Base-by-base conservation (phyloP, 2,888 invertebrate species). In the Mayetiola destructor region DNA sequence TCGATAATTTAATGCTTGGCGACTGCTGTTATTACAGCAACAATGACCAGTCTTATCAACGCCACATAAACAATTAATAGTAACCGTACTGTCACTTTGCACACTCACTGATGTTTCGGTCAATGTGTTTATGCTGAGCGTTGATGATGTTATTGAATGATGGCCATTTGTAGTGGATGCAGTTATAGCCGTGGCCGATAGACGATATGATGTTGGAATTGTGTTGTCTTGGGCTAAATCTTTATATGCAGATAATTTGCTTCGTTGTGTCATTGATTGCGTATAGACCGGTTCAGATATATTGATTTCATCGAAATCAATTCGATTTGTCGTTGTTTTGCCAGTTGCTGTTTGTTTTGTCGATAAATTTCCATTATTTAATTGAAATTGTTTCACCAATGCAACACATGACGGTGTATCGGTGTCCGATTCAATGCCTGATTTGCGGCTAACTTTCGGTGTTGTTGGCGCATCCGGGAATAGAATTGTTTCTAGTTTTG, bases 381-480 rank as follows among this genome's bases (percentile, higher is more conserved):
- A 61, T 61, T 72, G 72, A 61, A 72, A 72, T 62, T 72, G 72
- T 61, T 72, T 71, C 8, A 72, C 72, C 60, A 72, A 63, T 18
- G 70, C 71, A 2, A 72, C 72, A 59, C 70, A 69, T 40, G 71
- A 67, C 56, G 79, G 75, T 65, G 78, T 75, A 66, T 76, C 76
- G 1, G 53, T 5, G 8, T 48, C 48, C 23, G 48, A 48, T 61
- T 75, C 73, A n/a, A n/a, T n/a, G 62, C 76, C 76, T 35, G 79
- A 77, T 65, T 80, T 80, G 66, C 80, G 77, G 60, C 79, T 78
- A 64, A 80, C 80, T 76, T 80, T 80, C 64, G 80, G 80, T 61
- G 80, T 80, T 66, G 80, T 80, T 63, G 80, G 80, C 55, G 80
- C 80, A 69, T 79, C 80, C 61, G 78, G 78, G 69, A 76, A 79